Conservation (phyloP, 1,140 invertebrate species). For the Chironomus tepperi region DNA sequence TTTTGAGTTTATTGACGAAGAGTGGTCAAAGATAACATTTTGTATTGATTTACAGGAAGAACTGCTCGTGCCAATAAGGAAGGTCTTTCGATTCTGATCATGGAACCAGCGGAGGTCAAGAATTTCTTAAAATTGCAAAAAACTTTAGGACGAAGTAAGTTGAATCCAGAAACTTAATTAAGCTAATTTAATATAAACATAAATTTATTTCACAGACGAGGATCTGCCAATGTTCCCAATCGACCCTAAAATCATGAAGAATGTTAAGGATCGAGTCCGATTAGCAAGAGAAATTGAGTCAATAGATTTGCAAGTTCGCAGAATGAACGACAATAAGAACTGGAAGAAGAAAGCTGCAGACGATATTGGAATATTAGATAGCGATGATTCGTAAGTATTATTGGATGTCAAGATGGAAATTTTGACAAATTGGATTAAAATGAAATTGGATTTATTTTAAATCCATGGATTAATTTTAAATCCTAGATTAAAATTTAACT, state of each 20-base stretch:
- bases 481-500: not conserved
- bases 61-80: constrained; percentile 83
- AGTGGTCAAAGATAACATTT: no score
- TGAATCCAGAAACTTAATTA: not conserved
- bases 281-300: constrained; percentile 72
- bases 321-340: constrained; percentile 57
- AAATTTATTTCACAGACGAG: constrained; percentile 48
- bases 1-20: no score
- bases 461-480: no score
- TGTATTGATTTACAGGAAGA: constrained; percentile 48
- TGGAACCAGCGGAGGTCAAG: constrained; percentile 77
- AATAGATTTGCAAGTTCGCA: constrained; percentile 57
- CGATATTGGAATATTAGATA: constrained; percentile 78
- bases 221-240: constrained; percentile 78
- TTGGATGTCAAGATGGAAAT: no score
- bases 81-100: constrained; percentile 85
- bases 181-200: no score
- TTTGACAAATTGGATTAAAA: no score
- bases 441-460: not conserved
- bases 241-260: constrained; percentile 53
- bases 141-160: constrained; percentile 71
- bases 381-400: not conserved
- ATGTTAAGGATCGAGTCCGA: constrained; percentile 61
- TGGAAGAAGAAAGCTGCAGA: constrained; percentile 77
- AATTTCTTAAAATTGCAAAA: constrained; percentile 73